These are phyloP conservation scores for Hippocampus abdominalis DNA, from an alignment of 2,113 vertebrate genomes.

Conservation along the genomic window DNA sequence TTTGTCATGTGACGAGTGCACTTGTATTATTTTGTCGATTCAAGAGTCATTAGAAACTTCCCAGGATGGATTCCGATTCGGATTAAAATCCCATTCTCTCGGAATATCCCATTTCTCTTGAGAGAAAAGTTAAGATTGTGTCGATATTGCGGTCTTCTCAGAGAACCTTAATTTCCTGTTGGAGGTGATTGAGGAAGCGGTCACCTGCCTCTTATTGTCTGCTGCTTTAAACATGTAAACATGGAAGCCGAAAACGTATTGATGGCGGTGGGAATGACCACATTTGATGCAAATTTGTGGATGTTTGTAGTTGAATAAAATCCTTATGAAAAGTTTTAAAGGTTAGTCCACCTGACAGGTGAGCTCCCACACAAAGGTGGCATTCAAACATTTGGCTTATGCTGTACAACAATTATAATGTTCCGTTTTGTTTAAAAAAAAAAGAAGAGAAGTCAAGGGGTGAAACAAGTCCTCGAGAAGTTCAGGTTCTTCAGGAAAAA, in stretches of 20 bases:
- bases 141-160: conserved; percentile 49
- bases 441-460: too few species aligned
- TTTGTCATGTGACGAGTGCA: conserved; percentile 14
- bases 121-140: conserved; percentile 56
- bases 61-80: conserved; percentile 16
- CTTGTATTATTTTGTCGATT: conserved; percentile 33
- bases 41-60: conserved; percentile 12
- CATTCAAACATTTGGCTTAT: too few species aligned
- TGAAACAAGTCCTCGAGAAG: too few species aligned
- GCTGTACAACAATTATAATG: too few species aligned
- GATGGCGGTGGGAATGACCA: conserved; percentile 17
- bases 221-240: conserved; percentile 62
- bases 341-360: too few species aligned
- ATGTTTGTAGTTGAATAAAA: too few species aligned
- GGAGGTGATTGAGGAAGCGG: conserved; percentile 71
- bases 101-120: conserved; percentile 30
- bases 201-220: conserved; percentile 72
- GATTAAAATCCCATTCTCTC: conserved; percentile 7
- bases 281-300: not conserved
- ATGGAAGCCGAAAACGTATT: conserved; percentile 62
- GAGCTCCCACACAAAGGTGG: too few species aligned
- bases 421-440: too few species aligned
- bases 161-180: conserved; percentile 72
- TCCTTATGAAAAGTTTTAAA: too few species aligned
- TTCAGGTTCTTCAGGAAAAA: too few species aligned